Evolutionary conservation across 1,140 invertebrate genomes (phyloP), one percentile per base, ranked within the genome.

Genomic region (Geopemphigus sp.): DNA sequence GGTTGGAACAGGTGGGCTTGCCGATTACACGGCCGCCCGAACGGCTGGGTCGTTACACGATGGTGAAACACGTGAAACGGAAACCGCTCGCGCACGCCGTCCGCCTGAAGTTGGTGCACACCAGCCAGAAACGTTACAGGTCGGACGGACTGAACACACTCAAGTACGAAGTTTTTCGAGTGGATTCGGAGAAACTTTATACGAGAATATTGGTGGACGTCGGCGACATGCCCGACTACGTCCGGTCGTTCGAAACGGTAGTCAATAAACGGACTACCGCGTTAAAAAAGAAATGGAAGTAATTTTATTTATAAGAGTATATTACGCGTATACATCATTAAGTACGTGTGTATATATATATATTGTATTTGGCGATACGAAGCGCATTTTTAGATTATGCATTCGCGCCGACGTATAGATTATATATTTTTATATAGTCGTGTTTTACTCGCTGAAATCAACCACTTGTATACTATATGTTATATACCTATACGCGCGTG

Each of bases 141-240:
- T 83, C 86, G 73, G 88, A 89, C 82, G 88, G 88, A 3, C 84
- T 89, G 45, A 89, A 88, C 81, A 87, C 86, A 54, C 84, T 87
- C 5, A 83, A 84, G 50, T 89, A 88, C 82, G 83, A 82, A 32
- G 80, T 88, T 15, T 61, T 86, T 3, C 59, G 78, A n/a, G 82
- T 83, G 32, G 83, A 84, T 14, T 82, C 83, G 54, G 73, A 84
- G 22, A 82, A 84, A 47, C 83, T 88, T 2, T 88, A 85, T 83
- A 88, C 87, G 8, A 85, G 86, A 80, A 83, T 88, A 22, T 83
- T 87, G 29, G 85, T 88, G 2, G 87, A 88, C 81, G 86, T 88
- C 17, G 87, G 87, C 2, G 82, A 84, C 39, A 87, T 87, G 19
- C 86, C 86, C 1, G 74, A 78, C 12, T 78, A 78, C 19, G 57